phyloP scores from a whole-genome alignment of 2,113 vertebrate genomes.

The Okapia johnstoni region DNA sequence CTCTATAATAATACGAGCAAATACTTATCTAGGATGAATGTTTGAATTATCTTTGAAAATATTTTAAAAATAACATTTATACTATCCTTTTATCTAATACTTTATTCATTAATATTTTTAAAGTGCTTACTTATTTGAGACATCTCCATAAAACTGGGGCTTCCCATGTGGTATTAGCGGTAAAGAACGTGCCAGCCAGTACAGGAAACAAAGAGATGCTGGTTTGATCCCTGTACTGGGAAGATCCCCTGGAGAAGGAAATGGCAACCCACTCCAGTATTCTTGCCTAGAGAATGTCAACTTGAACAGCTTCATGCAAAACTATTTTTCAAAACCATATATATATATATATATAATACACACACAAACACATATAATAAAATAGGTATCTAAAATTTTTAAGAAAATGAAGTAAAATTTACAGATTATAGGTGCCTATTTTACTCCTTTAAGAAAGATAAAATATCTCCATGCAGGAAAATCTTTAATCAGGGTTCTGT shows the following conservation, averaged over 20 bases:
- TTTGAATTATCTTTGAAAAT: neutral
- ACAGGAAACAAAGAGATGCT: neutral
- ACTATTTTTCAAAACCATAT: neutral
- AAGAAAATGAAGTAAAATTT: neutral
- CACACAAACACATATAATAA: fast-evolving
- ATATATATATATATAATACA: neutral
- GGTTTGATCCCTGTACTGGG: neutral
- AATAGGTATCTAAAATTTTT: neutral
- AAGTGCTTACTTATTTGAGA: constrained; percentile 1
- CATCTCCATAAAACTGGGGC: neutral
- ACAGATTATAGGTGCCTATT: neutral
- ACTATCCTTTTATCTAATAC: neutral
- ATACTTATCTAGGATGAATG: neutral
- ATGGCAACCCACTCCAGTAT: neutral
- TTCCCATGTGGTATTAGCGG: neutral
- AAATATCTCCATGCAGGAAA: neutral
- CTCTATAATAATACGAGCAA: neutral
- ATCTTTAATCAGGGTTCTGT: neutral
- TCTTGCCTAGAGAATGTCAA: neutral
- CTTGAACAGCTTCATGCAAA: neutral
- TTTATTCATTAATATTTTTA: neutral
- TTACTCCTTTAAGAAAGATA: neutral
- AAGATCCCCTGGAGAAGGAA: neutral
- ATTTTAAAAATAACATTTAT: neutral
- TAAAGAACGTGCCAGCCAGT: neutral